Evolutionary conservation across 2,888 invertebrate genomes (phyloP), one percentile per base, ranked within the genome.

Genomic region (Drosophila borealis): DNA sequence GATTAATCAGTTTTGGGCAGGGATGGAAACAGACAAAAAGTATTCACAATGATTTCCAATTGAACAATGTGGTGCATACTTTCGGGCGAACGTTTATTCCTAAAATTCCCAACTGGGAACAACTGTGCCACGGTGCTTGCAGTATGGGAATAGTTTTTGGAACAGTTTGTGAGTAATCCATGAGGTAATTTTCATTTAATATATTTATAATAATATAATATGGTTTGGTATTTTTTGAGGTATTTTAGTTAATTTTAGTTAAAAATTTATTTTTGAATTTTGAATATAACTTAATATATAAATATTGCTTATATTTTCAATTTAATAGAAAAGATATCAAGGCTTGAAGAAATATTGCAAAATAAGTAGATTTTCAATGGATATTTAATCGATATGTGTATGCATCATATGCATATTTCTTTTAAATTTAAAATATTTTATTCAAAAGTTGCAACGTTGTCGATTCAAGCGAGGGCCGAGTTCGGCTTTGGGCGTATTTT

Each of bases 21-120:
- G 2, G 29, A 29, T 29, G 29, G 8, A 19, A 42, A 5, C 10
- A 6, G 3, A 25, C 6, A 17, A 3, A 2, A 44, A 36, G 34
- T 10, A n/a, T 36, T 36, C 42, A 9, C 53, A 29, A 8, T 11
- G 14, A 2, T 29, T 9, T 13, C 13, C 21, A 46, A 11, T 37
- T 11, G 2, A 5, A 3, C 10, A 48, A 25, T 39, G 4, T 39
- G 17, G 39, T 19, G 59, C 66, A 69, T 63, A 49, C 63, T 63
- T 70, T 69, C 17, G 13, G 19, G 55, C 29, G 17, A 48, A 17
- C 0, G 0, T 29, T 29, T 29, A 2, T 29, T 9, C 1, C n/a
- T 19, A 14, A 51, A 25, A 19, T 21, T n/a, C 29, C 29, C 29
- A 39, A 8, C 37, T n/a, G 21, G 41, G 41, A 41, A 41, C 17